phyloP scores from a whole-genome alignment of 2,888 invertebrate genomes.

The Allacma fusca region DNA sequence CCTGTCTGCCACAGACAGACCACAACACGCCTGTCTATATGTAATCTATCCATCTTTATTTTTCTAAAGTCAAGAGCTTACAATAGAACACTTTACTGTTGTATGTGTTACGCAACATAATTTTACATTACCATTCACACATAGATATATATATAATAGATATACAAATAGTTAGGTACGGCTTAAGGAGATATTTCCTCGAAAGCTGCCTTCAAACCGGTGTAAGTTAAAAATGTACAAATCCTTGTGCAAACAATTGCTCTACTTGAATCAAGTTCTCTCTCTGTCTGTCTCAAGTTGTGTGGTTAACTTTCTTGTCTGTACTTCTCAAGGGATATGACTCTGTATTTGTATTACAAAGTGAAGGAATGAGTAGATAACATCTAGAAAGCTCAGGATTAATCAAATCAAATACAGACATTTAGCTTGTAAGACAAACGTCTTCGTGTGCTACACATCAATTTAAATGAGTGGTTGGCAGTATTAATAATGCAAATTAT shows the following conservation, averaged over 20 bases:
- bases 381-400: constrained; percentile 8
- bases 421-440: not conserved
- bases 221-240: constrained; percentile 8
- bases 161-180: too few relatives aligned
- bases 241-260: constrained; percentile 16
- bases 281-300: constrained; percentile 12
- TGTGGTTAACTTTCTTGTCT: constrained; percentile 6
- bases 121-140: too few relatives aligned
- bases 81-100: constrained; percentile 10
- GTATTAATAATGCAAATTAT: not conserved
- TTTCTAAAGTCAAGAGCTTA: constrained; percentile 6
- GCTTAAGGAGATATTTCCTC: too few relatives aligned
- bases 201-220: not conserved
- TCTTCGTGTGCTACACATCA: not conserved
- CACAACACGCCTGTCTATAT: constrained; percentile 20
- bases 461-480: not conserved
- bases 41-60: constrained; percentile 32
- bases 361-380: constrained; percentile 8
- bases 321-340: not conserved
- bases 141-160: not conserved
- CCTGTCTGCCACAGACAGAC: constrained; percentile 20
- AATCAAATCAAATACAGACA: constrained; percentile 6
- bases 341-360: not conserved
- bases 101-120: not conserved
- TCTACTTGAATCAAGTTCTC: constrained; percentile 8